Percentiles rank a stretch among this genome's conserved stretches.
phyloP scores from a whole-genome alignment of 2,797 vertebrate genomes.

The Pseudopleuronectes americanus region DNA sequence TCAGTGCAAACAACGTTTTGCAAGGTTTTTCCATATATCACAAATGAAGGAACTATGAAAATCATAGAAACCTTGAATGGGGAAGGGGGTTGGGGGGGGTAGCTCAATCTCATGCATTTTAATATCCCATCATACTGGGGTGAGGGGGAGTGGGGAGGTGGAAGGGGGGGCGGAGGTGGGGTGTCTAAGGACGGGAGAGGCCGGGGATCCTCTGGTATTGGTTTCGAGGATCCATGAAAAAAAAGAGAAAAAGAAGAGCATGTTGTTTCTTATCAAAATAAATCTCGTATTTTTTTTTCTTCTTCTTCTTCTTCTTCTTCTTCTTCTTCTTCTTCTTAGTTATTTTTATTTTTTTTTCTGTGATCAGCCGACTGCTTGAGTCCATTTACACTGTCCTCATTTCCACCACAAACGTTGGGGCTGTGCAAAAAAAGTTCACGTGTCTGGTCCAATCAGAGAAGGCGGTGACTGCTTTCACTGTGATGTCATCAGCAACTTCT shows the following conservation, averaged over 20 bases:
- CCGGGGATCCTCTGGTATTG: constrained; percentile 77
- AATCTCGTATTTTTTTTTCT: constrained; percentile 69
- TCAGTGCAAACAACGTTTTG: constrained; percentile 91
- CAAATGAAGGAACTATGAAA: constrained; percentile 79
- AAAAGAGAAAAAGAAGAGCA: constrained; percentile 85
- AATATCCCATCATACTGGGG: constrained; percentile 80
- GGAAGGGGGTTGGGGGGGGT: constrained; percentile 46
- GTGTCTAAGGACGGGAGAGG: constrained; percentile 14
- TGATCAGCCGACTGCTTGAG: constrained; percentile 86
- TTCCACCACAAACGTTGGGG: constrained; percentile 94
- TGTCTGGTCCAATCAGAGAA: constrained; percentile 96
- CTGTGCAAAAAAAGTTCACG: constrained; percentile 95
- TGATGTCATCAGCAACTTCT: constrained; percentile 66
- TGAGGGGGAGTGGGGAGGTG: background rate
- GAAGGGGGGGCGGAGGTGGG: background rate
- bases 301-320: constrained; percentile 51
- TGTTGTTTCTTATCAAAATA: constrained; percentile 95
- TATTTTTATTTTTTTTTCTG: constrained; percentile 43
- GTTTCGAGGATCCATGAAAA: constrained; percentile 87
- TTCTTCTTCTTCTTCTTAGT: constrained; percentile 2
- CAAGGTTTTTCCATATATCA: constrained; percentile 77
- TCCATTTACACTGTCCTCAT: constrained; percentile 90
- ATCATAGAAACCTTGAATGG: constrained; percentile 75
- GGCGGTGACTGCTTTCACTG: constrained; percentile 88
- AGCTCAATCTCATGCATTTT: constrained; percentile 90